Conservation (phyloP, 1,140 invertebrate genomes). For the Hestina assimilis region DNA sequence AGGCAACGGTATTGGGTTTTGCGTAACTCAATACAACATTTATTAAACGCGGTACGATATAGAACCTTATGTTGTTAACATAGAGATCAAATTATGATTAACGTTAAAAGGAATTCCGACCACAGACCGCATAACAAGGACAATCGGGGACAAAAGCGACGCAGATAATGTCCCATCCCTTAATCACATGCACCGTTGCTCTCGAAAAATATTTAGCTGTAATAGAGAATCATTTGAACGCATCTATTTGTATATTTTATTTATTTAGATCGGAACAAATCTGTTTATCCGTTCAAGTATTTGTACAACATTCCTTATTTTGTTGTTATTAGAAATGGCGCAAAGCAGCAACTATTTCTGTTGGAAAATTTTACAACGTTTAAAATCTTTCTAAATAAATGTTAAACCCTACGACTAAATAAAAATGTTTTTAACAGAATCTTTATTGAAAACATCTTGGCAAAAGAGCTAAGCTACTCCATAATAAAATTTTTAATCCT, state of each 20-base stretch:
- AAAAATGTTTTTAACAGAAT: background rate
- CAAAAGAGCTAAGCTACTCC: slow-evolving; percentile 14
- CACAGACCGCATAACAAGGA: slow-evolving; percentile 72
- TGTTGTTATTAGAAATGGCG: too few species aligned
- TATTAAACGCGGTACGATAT: slow-evolving; percentile 28
- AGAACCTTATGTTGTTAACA: slow-evolving; percentile 33
- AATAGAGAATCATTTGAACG: slow-evolving; percentile 57
- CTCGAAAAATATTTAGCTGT: slow-evolving; percentile 70
- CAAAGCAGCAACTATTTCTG: too few species aligned
- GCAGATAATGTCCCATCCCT: slow-evolving; percentile 74
- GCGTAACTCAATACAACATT: slow-evolving; percentile 70
- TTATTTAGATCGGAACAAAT: slow-evolving; percentile 40
- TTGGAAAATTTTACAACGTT: too few species aligned
- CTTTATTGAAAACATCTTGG: slow-evolving; percentile 4
- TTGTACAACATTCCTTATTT: slow-evolving; percentile 1
- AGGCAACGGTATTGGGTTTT: slow-evolving; percentile 71
- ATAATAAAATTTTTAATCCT: slow-evolving; percentile 36
- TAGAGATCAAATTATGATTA: slow-evolving; percentile 43
- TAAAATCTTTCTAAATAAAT: too few species aligned
- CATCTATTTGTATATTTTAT: slow-evolving; percentile 55
- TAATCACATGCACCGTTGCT: slow-evolving; percentile 76
- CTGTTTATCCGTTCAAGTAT: background rate
- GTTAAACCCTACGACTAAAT: too few species aligned
- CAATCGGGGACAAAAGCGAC: slow-evolving; percentile 64
- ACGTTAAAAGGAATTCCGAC: slow-evolving; percentile 35